These are phyloP conservation scores for Lonchura striata DNA, from an alignment of 2,113 vertebrate species.

Conservation along the genomic window DNA sequence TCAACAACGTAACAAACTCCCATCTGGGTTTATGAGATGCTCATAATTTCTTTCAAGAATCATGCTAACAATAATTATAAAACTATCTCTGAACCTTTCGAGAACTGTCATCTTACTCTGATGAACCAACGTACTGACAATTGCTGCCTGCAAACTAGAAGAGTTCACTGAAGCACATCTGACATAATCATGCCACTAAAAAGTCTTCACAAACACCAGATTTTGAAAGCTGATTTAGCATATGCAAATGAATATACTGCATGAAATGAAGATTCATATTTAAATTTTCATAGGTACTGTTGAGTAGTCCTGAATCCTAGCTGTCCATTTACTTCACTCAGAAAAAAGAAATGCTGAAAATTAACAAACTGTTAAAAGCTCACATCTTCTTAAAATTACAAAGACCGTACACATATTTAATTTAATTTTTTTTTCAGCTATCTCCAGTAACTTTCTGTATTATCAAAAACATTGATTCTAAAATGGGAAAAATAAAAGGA, in stretches of 20 bases:
- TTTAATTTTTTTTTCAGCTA: not conserved
- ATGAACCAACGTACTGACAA: constrained; percentile 63
- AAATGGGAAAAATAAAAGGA: not conserved
- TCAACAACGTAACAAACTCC: constrained; percentile 89
- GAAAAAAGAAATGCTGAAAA: not conserved
- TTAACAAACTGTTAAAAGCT: not conserved
- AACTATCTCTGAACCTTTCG: constrained; percentile 67
- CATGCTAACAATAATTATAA: constrained; percentile 79
- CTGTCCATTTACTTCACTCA: not conserved
- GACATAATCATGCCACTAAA: constrained; percentile 56
- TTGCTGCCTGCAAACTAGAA: constrained; percentile 58
- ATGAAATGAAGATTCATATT: constrained; percentile 41
- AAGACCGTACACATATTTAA: not conserved
- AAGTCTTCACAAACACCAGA: constrained; percentile 66
- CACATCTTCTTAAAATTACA: not conserved
- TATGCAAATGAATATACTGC: constrained; percentile 48
- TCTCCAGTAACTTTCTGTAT: not conserved
- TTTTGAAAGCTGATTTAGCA: constrained; percentile 54
- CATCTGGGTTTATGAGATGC: constrained; percentile 84
- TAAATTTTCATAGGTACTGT: constrained; percentile 48
- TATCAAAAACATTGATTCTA: not conserved
- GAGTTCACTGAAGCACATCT: constrained; percentile 70
- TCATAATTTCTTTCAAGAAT: constrained; percentile 81
- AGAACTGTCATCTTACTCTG: constrained; percentile 60
- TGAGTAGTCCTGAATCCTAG: not conserved